These are phyloP conservation scores for Puntigrus tetrazona DNA, from an alignment of 2,113 vertebrate genomes.

Conservation along the genomic window DNA sequence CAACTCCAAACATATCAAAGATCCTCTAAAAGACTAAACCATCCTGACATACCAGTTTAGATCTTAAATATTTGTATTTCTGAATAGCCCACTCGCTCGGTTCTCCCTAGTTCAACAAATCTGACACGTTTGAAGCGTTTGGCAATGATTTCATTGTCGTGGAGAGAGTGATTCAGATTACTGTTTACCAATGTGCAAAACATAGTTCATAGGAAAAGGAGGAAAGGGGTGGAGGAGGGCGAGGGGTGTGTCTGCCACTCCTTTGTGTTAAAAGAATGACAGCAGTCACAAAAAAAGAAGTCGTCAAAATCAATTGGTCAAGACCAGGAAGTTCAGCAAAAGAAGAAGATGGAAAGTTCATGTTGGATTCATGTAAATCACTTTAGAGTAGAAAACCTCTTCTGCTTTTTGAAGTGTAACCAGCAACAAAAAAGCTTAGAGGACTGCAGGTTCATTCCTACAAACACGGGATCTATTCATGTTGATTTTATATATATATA, in stretches of 20 bases:
- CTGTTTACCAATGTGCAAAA: neutral
- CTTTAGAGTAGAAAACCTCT: neutral
- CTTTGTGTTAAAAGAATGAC: neutral
- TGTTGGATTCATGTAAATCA: neutral
- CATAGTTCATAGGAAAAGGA: neutral
- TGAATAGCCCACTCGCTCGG: neutral
- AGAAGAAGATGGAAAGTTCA: neutral
- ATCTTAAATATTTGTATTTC: neutral
- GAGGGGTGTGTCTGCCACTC: constrained; percentile 1
- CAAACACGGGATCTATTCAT: neutral
- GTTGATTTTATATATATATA: neutral
- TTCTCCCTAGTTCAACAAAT: neutral
- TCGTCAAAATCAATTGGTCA: constrained; percentile 7
- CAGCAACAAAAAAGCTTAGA: neutral
- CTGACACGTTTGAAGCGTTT: neutral
- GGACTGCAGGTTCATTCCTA: neutral
- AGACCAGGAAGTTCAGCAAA: neutral
- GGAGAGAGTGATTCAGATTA: constrained; percentile 6
- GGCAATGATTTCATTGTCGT: neutral
- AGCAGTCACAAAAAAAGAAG: neutral
- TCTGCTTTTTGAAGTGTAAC: neutral
- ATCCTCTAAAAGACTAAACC: neutral
- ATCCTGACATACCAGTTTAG: neutral
- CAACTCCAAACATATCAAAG: neutral
- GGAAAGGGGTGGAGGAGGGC: neutral